Conservation (phyloP, 2,888 invertebrate genomes). For the Cylindroiulus punctatus region DNA sequence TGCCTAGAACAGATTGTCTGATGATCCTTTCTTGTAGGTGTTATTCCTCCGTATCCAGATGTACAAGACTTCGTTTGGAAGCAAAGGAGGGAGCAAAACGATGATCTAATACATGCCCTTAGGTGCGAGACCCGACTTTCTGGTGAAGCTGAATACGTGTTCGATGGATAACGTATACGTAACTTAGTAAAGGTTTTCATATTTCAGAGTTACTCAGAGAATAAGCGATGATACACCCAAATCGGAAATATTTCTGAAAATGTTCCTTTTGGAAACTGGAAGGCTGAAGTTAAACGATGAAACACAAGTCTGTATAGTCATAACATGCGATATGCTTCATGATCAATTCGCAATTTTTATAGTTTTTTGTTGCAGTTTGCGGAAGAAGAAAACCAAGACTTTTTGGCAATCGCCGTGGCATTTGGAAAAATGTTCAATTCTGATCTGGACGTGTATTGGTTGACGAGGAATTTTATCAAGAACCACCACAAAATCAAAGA, state of each 20-base stretch:
- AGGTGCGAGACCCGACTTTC: slow-evolving; percentile 62
- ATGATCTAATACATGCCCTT: slow-evolving; percentile 77
- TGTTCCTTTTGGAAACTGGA: slow-evolving; percentile 84
- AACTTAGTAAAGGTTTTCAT: neutral
- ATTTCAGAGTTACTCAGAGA: slow-evolving; percentile 71
- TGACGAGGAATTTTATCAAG: slow-evolving; percentile 79
- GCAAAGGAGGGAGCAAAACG: slow-evolving; percentile 78
- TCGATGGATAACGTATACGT: neutral
- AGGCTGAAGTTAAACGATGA: slow-evolving; percentile 70
- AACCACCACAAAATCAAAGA: slow-evolving; percentile 75
- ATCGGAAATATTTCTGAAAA: slow-evolving; percentile 76
- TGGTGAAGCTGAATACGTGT: neutral
- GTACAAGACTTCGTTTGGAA: slow-evolving; percentile 79
- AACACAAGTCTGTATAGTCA: slow-evolving; percentile 66
- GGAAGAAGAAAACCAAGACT: slow-evolving; percentile 60
- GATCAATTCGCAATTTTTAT: neutral
- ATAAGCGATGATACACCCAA: slow-evolving; percentile 75
- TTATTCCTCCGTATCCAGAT: slow-evolving; percentile 80
- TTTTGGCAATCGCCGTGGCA: slow-evolving; percentile 74
- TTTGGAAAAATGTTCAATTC: slow-evolving; percentile 77
- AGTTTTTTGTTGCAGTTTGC: slow-evolving; percentile 58
- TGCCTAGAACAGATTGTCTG: neutral
- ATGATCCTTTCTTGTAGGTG: slow-evolving; percentile 69
- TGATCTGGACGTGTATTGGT: slow-evolving; percentile 84
- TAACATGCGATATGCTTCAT: neutral